Evolutionary conservation across 2,797 vertebrate genomes (phyloP).

Genomic region (Neomorphus geoffroyi): DNA sequence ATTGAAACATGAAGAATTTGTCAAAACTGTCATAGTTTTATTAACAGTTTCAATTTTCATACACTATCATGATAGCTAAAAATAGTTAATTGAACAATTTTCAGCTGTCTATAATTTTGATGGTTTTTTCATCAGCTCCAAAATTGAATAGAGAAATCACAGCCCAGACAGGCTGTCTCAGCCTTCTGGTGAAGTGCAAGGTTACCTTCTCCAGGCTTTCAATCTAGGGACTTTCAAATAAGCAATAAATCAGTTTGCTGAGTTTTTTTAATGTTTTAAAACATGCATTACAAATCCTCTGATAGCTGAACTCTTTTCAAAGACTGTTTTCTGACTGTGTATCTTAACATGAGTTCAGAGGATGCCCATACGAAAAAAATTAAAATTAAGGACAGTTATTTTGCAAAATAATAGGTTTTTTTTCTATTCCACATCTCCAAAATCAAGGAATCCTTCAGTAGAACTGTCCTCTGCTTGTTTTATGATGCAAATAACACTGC

Average conservation of each 20-base stretch:
- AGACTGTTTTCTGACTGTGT: background rate
- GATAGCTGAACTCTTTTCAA: background rate
- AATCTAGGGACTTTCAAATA: background rate
- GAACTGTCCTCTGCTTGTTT: background rate
- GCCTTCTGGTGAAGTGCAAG: background rate
- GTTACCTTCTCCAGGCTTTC: background rate
- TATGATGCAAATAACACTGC: background rate
- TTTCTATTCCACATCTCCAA: background rate
- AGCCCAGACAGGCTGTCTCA: background rate
- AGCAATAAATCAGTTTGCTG: background rate
- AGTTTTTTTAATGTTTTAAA: background rate
- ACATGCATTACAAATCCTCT: background rate
- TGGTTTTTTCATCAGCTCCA: background rate
- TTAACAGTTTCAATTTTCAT: background rate
- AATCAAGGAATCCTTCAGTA: background rate
- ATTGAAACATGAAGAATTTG: background rate
- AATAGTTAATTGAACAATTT: background rate
- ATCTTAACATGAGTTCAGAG: background rate
- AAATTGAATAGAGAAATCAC: background rate
- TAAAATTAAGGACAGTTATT: background rate
- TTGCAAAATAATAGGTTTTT: background rate
- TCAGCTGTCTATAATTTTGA: background rate
- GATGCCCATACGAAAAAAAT: background rate
- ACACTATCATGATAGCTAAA: background rate
- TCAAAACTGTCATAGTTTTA: background rate